Evolutionary conservation across 2,888 invertebrate genomes (phyloP), one percentile per base, ranked within the genome.

Genomic region (Blera fallax): DNA sequence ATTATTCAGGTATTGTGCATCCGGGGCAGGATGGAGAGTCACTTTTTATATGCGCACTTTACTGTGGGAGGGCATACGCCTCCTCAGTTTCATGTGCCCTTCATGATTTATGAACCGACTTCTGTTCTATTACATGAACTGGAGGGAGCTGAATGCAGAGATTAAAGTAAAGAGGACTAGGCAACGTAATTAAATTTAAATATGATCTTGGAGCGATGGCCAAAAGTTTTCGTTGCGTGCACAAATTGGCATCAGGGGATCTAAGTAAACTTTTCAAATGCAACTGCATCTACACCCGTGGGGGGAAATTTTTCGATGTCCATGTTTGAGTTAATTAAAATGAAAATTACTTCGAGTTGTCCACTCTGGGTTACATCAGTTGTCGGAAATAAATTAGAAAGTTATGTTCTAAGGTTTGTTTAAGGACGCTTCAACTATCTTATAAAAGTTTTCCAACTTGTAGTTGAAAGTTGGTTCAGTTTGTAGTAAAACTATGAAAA

Each of bases 1-100:
- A 81, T 81, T 81, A 81, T 77, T 82, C 65, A 82, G 82, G 77
- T 77, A 76, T 50, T 74, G 62, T 64, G 62, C 81, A 77, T 82
- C 82, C 70, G 56, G 56, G 56, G 56, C 56, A 77, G 77, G 64
- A 77, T 77, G 70, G 37, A 70, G 60, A 43, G 50, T 34, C 58
- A 74, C 48, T 50, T 80, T 14, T n/a, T n/a, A n/a, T 48, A 4
- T 40, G 7, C 45, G 45, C 7, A 54, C 32, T 34, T 21, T 34
- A 18, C 40, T 4, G 52, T 52, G 45, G 32, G 56, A 40, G 67
- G 24, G 18, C 8, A 14, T 18, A 27, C 37, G 45, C 45, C 24
- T 24, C 4, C 70, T 21, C 7, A 7, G 43, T 14, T 52, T 34
- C 45, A 11, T 48, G 34, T 50, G 45, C 14, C 11, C n/a, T 65